Evolutionary conservation across 2,888 invertebrate species (phyloP).

Genomic region (Chelonus formosanus): DNA sequence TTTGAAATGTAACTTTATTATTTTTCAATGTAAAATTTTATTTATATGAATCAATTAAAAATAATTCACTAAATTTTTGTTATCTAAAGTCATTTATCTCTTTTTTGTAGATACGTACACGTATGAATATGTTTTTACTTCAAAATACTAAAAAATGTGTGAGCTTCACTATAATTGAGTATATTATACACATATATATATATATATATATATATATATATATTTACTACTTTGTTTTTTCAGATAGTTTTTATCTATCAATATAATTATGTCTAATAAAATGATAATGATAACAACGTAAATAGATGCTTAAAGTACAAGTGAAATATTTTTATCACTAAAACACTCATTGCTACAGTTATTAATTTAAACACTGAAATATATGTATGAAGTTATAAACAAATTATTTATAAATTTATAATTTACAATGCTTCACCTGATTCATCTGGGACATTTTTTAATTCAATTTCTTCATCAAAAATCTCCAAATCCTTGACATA

Average conservation of each 20-base stretch:
- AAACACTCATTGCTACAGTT: background rate
- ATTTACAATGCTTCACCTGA: slow-evolving; percentile 52
- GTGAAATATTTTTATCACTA: slow-evolving; percentile 21
- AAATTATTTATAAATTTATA: slow-evolving; percentile 21
- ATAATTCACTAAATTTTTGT: too few relatives aligned
- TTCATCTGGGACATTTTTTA: slow-evolving; percentile 62
- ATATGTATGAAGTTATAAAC: slow-evolving; percentile 16
- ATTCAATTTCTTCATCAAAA: slow-evolving; percentile 72
- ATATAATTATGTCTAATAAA: slow-evolving; percentile 8
- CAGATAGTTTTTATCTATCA: background rate
- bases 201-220: too few relatives aligned
- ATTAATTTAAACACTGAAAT: background rate
- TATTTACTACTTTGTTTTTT: background rate
- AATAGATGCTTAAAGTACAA: slow-evolving; percentile 29
- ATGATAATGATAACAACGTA: slow-evolving; percentile 21
- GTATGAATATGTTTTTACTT: too few relatives aligned
- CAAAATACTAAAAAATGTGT: too few relatives aligned
- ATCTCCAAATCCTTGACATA: slow-evolving; percentile 75
- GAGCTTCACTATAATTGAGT: too few relatives aligned
- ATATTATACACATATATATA: too few relatives aligned
- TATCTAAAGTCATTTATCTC: too few relatives aligned
- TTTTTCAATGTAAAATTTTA: slow-evolving; percentile 11
- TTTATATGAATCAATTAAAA: background rate
- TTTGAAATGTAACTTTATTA: too few relatives aligned
- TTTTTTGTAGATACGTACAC: too few relatives aligned